Base-by-base conservation (phyloP, 2,888 invertebrate genomes). In the Apocheima hispidaria region DNA sequence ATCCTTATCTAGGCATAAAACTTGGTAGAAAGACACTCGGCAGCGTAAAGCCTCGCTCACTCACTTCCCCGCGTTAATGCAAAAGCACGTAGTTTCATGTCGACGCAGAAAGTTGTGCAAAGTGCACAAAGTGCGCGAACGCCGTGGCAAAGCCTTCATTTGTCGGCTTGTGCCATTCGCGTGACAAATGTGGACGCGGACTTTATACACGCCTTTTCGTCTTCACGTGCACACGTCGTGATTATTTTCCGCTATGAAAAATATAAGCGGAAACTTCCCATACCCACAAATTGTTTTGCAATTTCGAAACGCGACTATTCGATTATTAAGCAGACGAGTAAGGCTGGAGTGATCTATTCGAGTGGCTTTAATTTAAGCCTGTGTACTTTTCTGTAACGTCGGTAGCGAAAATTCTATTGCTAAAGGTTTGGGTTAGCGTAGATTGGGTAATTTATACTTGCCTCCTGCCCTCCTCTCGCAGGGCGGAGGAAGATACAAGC, bases 391-490 rank as follows among this genome's bases (percentile, higher is more conserved):
- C 79, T 82, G 81, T 85, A 84, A 84, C 78, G 82, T 83, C 78
- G 81, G 83, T 81, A 82, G 79, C 82, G 85, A 85, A 88, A 89
- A 86, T 89, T 88, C 84, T 87, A 88, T 88, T 86, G 87, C 85
- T 81, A 81, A 83, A 87, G 88, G 85, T 85, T 87, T 86, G 84
- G 88, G 87, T 88, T 85, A 87, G 79, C 86, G 88, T 86, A 90
- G 90, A 91, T 91, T 91, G 87, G 90, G 90, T 90, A 91, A 90
- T 92, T 91, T 92, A 91, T 91, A 90, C 86, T 90, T 84, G 87
- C 90, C 88, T 82, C 83, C 82, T 78, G 73, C 81, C 79, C 79
- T 79, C 82, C 78, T 73, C 71, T 67, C 66, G 71, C 71, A 73
- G 71, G 71, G 73, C 74, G 78, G 77, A 77, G 79, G 78, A 73